phyloP scores from a whole-genome alignment of 2,888 invertebrate species.

The Coremacera marginata region DNA sequence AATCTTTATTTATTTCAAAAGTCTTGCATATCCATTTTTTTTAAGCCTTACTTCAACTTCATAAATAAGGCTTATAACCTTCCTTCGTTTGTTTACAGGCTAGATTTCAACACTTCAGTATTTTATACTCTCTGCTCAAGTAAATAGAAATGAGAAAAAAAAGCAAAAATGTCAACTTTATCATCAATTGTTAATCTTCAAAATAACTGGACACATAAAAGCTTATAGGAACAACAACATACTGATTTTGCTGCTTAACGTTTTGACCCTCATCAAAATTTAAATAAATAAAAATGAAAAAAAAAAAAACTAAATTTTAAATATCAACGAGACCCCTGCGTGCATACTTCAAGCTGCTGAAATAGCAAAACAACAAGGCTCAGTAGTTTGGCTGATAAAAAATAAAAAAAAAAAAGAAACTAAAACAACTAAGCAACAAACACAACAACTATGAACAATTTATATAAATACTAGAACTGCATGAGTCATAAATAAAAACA shows the following conservation, averaged over 20 bases:
- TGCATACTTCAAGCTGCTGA: conserved; percentile 28
- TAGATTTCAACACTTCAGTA: no score
- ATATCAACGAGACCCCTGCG: conserved; percentile 32
- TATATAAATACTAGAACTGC: conserved; percentile 29
- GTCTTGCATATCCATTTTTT: no score
- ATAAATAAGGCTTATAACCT: no score
- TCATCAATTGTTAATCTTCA: conserved; percentile 29
- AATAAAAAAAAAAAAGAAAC: background rate
- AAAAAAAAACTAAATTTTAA: conserved; percentile 9
- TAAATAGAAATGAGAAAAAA: background rate
- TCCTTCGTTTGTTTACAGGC: no score
- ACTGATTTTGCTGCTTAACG: conserved; percentile 32
- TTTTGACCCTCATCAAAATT: conserved; percentile 47
- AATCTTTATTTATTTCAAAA: background rate
- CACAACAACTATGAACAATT: conserved; percentile 13
- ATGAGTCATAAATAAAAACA: conserved; percentile 54
- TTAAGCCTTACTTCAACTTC: no score
- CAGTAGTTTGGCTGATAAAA: conserved; percentile 30
- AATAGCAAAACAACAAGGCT: conserved; percentile 12
- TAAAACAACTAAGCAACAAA: background rate
- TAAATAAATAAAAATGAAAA: conserved; percentile 1
- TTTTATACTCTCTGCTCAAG: background rate
- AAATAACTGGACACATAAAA: conserved; percentile 27
- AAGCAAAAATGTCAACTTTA: conserved; percentile 37
- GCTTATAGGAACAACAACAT: background rate